Evolutionary conservation across 2,888 invertebrate species (phyloP).

Genomic region (Epistrophella euchroma): DNA sequence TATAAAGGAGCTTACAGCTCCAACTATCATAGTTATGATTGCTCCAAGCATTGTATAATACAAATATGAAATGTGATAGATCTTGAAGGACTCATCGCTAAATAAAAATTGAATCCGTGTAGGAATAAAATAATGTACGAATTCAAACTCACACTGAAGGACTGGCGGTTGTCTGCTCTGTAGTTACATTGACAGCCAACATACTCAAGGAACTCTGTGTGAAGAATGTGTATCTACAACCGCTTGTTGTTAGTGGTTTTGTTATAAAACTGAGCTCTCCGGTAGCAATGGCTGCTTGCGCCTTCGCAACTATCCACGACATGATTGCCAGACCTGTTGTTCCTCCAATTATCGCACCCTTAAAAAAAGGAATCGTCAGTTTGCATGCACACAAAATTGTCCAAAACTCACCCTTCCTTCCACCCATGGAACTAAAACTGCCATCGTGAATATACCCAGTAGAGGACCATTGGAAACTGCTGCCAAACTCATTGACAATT

Average conservation of each 20-base stretch:
- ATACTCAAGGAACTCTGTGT: conserved; percentile 80
- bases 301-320: conserved; percentile 85
- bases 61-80: conserved; percentile 91
- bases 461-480: conserved; percentile 89
- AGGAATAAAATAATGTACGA: not conserved
- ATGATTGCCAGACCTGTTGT: conserved; percentile 84
- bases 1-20: conserved; percentile 85
- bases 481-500: conserved; percentile 87
- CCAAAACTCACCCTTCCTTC: conserved; percentile 85
- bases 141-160: conserved; percentile 46
- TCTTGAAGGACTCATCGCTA: conserved; percentile 80
- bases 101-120: conserved; percentile 15
- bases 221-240: conserved; percentile 85
- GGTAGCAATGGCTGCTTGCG: conserved; percentile 85
- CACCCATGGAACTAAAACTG: conserved; percentile 88
- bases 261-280: conserved; percentile 84
- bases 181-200: conserved; percentile 79
- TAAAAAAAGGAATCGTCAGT: conserved; percentile 49
- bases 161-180: conserved; percentile 31
- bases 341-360: conserved; percentile 86
- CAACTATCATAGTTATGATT: conserved; percentile 85
- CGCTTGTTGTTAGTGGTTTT: conserved; percentile 85
- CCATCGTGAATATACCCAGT: conserved; percentile 88
- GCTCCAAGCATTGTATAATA: conserved; percentile 90
- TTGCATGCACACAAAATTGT: conserved; percentile 52